Conservation (phyloP, 2,797 vertebrate genomes). For the Melanogrammus aeglefinus region DNA sequence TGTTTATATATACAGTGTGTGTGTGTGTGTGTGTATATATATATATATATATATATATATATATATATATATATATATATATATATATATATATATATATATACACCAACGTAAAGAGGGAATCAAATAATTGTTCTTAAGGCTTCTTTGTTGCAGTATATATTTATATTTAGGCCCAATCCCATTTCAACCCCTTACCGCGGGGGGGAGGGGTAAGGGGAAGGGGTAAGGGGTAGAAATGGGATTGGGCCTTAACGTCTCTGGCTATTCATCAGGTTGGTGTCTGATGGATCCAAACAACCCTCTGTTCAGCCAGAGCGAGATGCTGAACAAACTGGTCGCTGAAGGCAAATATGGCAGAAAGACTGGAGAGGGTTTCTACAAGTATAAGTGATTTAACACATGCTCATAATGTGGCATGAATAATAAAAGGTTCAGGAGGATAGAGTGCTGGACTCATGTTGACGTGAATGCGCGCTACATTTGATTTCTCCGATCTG, state of each 20-base stretch:
- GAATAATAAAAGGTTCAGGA: neutral
- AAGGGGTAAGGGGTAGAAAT: too few relatives aligned
- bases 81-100: too few relatives aligned
- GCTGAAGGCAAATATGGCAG: slow-evolving; percentile 88
- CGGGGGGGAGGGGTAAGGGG: too few relatives aligned
- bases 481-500: neutral
- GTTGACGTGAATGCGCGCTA: neutral
- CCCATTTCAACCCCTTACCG: too few relatives aligned
- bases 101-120: neutral
- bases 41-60: too few relatives aligned
- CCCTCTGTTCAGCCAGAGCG: slow-evolving; percentile 80
- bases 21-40: too few relatives aligned
- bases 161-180: too few relatives aligned
- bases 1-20: too few relatives aligned
- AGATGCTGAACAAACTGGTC: slow-evolving; percentile 84
- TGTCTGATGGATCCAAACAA: slow-evolving; percentile 77
- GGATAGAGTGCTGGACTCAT: neutral
- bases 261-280: slow-evolving; percentile 78
- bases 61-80: too few relatives aligned
- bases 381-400: slow-evolving; percentile 83
- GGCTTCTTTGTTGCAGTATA: neutral
- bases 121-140: neutral
- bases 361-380: slow-evolving; percentile 95
- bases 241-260: too few relatives aligned
- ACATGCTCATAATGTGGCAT: slow-evolving; percentile 3